Conservation (phyloP, 1,140 invertebrate genomes). For the Dendroctonus ponderosae region DNA sequence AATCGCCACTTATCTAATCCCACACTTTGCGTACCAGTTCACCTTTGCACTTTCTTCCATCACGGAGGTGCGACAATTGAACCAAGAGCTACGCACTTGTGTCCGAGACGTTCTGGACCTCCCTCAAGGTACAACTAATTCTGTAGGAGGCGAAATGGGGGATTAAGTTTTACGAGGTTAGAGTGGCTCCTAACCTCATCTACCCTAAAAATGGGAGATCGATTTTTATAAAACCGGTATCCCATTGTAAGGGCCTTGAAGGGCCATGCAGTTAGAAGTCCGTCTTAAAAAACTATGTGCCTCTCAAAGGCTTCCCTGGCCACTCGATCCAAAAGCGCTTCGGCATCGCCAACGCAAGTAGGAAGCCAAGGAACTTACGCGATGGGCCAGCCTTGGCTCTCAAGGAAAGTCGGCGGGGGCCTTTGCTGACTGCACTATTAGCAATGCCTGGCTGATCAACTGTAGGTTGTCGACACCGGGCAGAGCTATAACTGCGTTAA, state of each 20-base stretch:
- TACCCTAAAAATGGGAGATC: slow-evolving; percentile 17
- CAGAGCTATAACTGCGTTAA: slow-evolving; percentile 35
- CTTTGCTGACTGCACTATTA: slow-evolving; percentile 26
- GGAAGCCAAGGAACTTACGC: slow-evolving; percentile 19
- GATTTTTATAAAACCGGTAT: slow-evolving; percentile 21
- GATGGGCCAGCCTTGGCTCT: slow-evolving; percentile 22
- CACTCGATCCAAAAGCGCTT: slow-evolving; percentile 8
- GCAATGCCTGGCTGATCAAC: slow-evolving; percentile 31
- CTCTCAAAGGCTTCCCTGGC: slow-evolving; percentile 21
- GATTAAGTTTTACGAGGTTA: slow-evolving; percentile 37
- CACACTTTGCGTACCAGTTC: no score
- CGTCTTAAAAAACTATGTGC: slow-evolving; percentile 27
- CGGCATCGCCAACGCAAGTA: not conserved
- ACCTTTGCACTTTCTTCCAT: no score
- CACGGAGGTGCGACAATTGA: no score
- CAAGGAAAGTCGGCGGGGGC: slow-evolving; percentile 36
- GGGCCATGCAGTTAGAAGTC: slow-evolving; percentile 15
- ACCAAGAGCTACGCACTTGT: no score
- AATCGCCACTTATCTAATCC: no score
- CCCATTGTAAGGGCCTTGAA: slow-evolving; percentile 34
- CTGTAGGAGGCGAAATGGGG: slow-evolving; percentile 39
- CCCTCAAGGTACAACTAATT: slow-evolving; percentile 29
- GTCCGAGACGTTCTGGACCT: slow-evolving; percentile 32
- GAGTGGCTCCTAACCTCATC: slow-evolving; percentile 18
- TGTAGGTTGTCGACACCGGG: slow-evolving; percentile 31